Evolutionary conservation across 2,797 vertebrate species (phyloP).

Genomic region (Brachymystax lenok): DNA sequence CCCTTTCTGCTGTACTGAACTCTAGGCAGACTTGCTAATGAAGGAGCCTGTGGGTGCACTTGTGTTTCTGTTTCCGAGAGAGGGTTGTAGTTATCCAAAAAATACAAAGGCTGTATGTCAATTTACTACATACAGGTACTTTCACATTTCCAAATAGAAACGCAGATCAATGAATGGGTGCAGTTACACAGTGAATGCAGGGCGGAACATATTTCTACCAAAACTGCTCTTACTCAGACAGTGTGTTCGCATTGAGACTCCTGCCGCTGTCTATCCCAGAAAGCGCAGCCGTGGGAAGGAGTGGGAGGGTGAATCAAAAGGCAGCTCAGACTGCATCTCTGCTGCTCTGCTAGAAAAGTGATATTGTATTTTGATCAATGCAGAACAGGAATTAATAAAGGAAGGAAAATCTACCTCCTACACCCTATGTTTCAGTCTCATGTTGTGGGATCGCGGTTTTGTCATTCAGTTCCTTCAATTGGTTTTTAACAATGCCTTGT

Average conservation of each 20-base stretch:
- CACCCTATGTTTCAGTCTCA: background rate
- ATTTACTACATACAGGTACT: too few relatives aligned
- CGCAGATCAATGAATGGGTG: background rate
- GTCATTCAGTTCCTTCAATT: background rate
- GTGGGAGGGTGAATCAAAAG: constrained; percentile 1
- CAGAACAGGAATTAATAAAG: constrained; percentile 2
- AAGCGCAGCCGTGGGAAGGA: background rate
- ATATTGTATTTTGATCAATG: constrained; percentile 18
- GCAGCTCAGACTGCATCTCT: constrained; percentile 25
- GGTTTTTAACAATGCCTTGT: background rate
- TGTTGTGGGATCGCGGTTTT: background rate
- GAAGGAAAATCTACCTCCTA: background rate
- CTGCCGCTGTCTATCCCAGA: background rate
- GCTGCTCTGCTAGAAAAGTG: constrained; percentile 11
- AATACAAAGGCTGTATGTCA: too few relatives aligned
- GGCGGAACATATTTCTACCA: background rate
- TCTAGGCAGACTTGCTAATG: background rate
- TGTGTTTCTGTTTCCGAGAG: constrained; percentile 9
- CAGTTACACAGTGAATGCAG: background rate
- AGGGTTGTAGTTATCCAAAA: too few relatives aligned
- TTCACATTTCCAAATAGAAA: too few relatives aligned
- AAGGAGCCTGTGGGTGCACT: constrained; percentile 13
- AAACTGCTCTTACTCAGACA: background rate
- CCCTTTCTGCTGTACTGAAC: background rate
- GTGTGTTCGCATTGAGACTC: background rate